Base-by-base conservation (phyloP, 2,113 vertebrate species). In the Notarius lentiginosus region DNA sequence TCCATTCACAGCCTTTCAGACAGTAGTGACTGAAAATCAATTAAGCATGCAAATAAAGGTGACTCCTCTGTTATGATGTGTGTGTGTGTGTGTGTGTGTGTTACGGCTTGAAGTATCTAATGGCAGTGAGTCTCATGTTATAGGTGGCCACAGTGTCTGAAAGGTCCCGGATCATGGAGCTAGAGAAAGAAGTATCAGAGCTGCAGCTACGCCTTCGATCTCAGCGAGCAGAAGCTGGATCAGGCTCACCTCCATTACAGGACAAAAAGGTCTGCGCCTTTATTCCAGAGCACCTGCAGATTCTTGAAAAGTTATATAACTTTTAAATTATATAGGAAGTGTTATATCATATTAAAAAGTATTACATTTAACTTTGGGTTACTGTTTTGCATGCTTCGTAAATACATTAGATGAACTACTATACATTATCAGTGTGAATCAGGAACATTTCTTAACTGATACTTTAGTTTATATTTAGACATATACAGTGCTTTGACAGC, bases 71-170 rank as follows among this genome's bases (percentile, higher is more conserved):
- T 53, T 51, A 15, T 77, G 75, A 49, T 72, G 22, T 55, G 63
- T 27, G 14, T 84, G 56, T 79, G 56, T 84, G 56, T 79, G 56
- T 53, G 20, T 72, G 72, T 85, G 11, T 12, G 49, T 86, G 49
- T 22, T 34, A 51, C n/a, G 27, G 47, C 81, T 4, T n/a, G 9
- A 84, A 27, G 30, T 66, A 61, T 5, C 20, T 86, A 20, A 79
- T 55, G 22, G 72, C 17, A 84, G 49, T 51, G 61, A 18, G 24
- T 86, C 55, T 84, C 22, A 5, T 63, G 12, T 86, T 84, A 0
- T 68, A 99, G 98, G 97, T 99, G 93, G 98, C 97, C 88, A 99
- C 97, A 0, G 98, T 99, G 30, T 99, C 98, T 0, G 98, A 99
- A 89, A 98, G 98, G 87, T 99, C 98, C 49, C 95, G 97, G 55